These are phyloP conservation scores for Tragelaphus scriptus DNA, from an alignment of 2,113 vertebrate species.

Conservation along the genomic window DNA sequence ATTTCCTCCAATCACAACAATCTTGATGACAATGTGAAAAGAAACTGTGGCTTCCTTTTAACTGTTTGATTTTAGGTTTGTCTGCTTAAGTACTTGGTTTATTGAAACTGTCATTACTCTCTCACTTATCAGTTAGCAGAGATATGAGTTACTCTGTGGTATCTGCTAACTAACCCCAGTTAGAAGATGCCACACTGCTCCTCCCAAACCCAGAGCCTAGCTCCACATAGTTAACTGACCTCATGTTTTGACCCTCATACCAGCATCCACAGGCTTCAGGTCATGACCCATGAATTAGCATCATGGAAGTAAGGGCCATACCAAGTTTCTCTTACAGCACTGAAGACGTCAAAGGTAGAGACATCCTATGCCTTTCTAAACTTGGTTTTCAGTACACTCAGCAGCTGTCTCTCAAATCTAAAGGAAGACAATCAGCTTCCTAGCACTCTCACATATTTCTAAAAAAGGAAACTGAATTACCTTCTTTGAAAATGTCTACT, in stretches of 20 bases:
- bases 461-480: constrained; percentile 47
- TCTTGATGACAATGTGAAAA: constrained; percentile 30
- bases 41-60: constrained; percentile 17
- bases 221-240: constrained; percentile 72
- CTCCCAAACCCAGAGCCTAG: constrained; percentile 47
- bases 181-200: constrained; percentile 46
- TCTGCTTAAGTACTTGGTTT: constrained; percentile 46
- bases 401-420: constrained; percentile 54
- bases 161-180: constrained; percentile 47
- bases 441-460: constrained; percentile 23
- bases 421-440: constrained; percentile 58
- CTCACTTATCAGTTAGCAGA: constrained; percentile 50
- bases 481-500: background rate
- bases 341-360: constrained; percentile 61
- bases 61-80: constrained; percentile 61
- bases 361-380: constrained; percentile 52
- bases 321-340: constrained; percentile 72
- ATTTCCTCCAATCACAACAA: background rate
- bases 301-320: constrained; percentile 71
- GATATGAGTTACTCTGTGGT: constrained; percentile 49
- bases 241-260: constrained; percentile 75
- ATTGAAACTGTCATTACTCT: constrained; percentile 61
- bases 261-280: constrained; percentile 76
- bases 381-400: constrained; percentile 42
- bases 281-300: constrained; percentile 80